Base-by-base conservation (phyloP, 2,113 vertebrate species). In the Anoura caudifer region DNA sequence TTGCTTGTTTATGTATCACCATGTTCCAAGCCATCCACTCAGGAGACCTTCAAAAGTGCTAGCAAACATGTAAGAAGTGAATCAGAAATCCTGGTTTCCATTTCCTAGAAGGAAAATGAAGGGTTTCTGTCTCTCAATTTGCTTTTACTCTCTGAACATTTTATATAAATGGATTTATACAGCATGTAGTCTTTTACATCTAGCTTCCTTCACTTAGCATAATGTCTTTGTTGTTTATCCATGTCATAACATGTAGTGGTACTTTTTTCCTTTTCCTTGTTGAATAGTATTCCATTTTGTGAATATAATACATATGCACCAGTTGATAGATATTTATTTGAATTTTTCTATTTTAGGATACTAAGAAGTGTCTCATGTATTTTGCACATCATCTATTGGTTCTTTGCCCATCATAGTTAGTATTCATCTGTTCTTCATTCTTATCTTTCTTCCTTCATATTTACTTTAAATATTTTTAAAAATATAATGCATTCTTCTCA, bases 61-160 rank as follows among this genome's bases (percentile, higher is more conserved):
- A 72, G 13, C 26, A 70, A 69, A 84, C 56, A 45, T 41, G 50
- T 36, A 61, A 65, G 45, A 81, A 87, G 10, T 84, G 50, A 94
- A 87, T 70, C 70, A 87, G 47, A 87, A 90, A 70, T 90, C 26
- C 52, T 59, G 20, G 41, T 63, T 61, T 61, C 24, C 59, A 28
- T 61, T 61, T 61, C 59, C 24, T 61, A 28, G 26, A 87, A 89
- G n/a, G 11, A 73, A 87, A 91, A 84, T 89, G 17, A 69, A 84
- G 5, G 11, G 5, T 94, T 92, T 92, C 41, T 94, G n/a, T 87
- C 31, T 94, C 17, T 77, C 72, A 83, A 67, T 86, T 83, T 93
- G 7, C 5, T 56, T 88, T 91, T 77, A 56, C 17, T 9, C 31
- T 61, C 17, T 59, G 3, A 6, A 43, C 19, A 47, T 86, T 91